phyloP scores from a whole-genome alignment of 2,797 vertebrate species.

The Anguilla marmorata region DNA sequence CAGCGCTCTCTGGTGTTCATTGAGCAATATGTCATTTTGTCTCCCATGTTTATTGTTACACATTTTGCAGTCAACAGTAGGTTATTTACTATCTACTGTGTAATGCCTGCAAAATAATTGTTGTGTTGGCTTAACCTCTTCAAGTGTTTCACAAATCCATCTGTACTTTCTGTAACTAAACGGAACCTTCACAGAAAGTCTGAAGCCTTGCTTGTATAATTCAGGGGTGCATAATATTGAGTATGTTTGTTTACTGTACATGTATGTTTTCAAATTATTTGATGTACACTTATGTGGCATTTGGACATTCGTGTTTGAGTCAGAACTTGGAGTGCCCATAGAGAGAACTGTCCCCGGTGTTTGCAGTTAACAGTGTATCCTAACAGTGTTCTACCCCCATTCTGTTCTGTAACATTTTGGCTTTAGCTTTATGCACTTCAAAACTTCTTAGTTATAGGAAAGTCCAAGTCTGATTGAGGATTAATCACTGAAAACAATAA shows the following conservation, averaged over 20 bases:
- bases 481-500: neutral
- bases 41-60: neutral
- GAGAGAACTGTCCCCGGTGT: neutral
- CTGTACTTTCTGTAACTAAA: neutral
- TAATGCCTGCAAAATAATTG: neutral
- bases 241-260: neutral
- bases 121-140: neutral
- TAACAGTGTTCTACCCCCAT: neutral
- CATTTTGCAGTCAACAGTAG: neutral
- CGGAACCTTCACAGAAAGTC: neutral
- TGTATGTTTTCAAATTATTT: neutral
- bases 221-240: neutral
- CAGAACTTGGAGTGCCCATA: neutral
- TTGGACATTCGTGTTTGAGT: neutral
- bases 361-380: neutral
- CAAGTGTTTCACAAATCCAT: neutral
- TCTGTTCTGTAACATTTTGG: neutral
- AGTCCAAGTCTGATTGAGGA: neutral
- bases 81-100: neutral
- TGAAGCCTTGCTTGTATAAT: neutral
- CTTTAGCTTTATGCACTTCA: neutral
- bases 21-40: neutral
- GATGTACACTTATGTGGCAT: neutral
- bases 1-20: constrained; percentile 64
- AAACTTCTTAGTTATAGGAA: neutral